These are phyloP conservation scores for Chaetorhynchus papuensis DNA, from an alignment of 2,113 vertebrate species.

Conservation along the genomic window DNA sequence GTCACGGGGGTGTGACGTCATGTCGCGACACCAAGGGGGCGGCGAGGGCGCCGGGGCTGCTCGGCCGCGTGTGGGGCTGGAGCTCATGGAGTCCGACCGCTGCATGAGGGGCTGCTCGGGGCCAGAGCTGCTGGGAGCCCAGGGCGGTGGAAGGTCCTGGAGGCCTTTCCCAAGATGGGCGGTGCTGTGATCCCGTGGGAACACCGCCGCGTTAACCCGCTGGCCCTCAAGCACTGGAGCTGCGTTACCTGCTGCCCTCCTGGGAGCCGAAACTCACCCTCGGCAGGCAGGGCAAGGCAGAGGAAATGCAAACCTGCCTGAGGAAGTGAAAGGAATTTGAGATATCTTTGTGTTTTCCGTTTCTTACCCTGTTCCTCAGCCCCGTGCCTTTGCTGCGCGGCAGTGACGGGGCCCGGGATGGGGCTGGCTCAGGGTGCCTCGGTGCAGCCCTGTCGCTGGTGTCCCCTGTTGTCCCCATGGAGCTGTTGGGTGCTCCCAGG, in stretches of 20 bases:
- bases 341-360: rapidly evolving
- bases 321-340: background rate
- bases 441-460: rapidly evolving
- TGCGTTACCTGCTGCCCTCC: background rate
- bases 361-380: rapidly evolving
- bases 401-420: background rate
- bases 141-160: rapidly evolving
- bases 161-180: rapidly evolving
- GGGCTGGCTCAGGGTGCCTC: rapidly evolving
- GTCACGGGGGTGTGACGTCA: background rate
- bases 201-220: rapidly evolving
- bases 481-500: rapidly evolving
- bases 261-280: rapidly evolving
- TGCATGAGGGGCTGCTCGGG: background rate
- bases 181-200: rapidly evolving
- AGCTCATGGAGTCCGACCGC: rapidly evolving
- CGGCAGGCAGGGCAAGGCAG: background rate
- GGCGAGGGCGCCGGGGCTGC: rapidly evolving
- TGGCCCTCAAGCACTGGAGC: background rate
- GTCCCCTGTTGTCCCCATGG: rapidly evolving
- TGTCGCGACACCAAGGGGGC: background rate
- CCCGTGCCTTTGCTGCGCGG: rapidly evolving
- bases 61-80: rapidly evolving
- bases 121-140: background rate
- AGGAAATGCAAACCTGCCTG: no score